Base-by-base conservation (phyloP, 2,888 invertebrate species). In the Apamea anceps region DNA sequence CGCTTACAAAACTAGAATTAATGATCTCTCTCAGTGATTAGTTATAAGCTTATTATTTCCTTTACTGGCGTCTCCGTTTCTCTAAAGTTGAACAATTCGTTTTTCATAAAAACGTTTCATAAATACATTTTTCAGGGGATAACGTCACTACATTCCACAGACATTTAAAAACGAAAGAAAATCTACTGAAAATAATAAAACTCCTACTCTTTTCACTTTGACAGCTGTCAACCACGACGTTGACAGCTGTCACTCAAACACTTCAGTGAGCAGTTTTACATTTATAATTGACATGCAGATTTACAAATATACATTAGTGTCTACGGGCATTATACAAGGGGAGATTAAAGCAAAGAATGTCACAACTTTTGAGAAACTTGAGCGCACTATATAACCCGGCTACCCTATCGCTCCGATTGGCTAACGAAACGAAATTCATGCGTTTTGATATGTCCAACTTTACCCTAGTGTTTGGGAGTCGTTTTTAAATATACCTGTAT, bases 21-120 rank as follows among this genome's bases (percentile, higher is more conserved):
- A 94, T 94, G 91, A 94, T 96, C 96, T 96, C 96, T 96, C 96
- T 96, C 96, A 92, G 91, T 95, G 91, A 90, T 94, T 94, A 94
- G 90, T 88, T 93, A 86, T 90, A 94, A 94, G 94, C 94, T 94
- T 93, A 92, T 92, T 91, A 87, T 75, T 84, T 77, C 83, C 86
- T 82, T 79, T 62, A 67, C 54, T 76, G 57, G 80, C 77, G 63
- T 74, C 72, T 89, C 85, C 81, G 81, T 87, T 84, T 87, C 88
- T 92, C 84, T 85, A 82, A 88, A 87, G 80, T 81, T 63, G 65
- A 63, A 57, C 80, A 78, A 75, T 68, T 77, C 0, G 21, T n/a
- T 32, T 79, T 51, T 74, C 28, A 66, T 72, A 79, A 57, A 72
- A 71, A 51, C 32, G 25, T 57, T 60, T 62, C 2, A 54, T 83